Evolutionary conservation across 1,140 invertebrate species (phyloP).

Genomic region (Euura saliciscinereae): DNA sequence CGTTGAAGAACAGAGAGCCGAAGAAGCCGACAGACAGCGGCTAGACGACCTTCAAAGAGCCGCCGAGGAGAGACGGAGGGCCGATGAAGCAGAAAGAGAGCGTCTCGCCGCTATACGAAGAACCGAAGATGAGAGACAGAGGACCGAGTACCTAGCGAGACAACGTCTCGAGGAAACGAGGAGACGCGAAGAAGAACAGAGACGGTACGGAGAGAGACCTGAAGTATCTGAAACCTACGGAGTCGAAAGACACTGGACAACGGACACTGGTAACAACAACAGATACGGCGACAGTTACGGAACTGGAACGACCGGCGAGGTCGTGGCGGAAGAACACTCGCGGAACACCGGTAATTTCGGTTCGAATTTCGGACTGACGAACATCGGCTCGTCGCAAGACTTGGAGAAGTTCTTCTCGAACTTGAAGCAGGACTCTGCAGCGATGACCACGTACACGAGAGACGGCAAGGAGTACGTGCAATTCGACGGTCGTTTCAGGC

Average conservation of each 20-base stretch:
- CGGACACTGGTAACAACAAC: slow-evolving; percentile 16
- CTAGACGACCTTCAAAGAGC: neutral
- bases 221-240: slow-evolving; percentile 17
- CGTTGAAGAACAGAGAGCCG: neutral
- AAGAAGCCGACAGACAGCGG: neutral
- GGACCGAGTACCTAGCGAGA: too few relatives aligned
- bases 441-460: slow-evolving; percentile 31
- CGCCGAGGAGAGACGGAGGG: slow-evolving; percentile 24
- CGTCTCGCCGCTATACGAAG: too few relatives aligned
- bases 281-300: neutral
- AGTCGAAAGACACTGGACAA: slow-evolving; percentile 31
- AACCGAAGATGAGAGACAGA: too few relatives aligned
- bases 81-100: slow-evolving; percentile 23
- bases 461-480: slow-evolving; percentile 40
- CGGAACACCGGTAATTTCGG: slow-evolving; percentile 27
- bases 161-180: slow-evolving; percentile 10
- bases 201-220: slow-evolving; percentile 19
- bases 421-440: slow-evolving; percentile 32
- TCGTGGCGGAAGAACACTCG: slow-evolving; percentile 1
- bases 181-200: neutral
- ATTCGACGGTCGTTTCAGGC: slow-evolving; percentile 40
- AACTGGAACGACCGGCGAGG: neutral
- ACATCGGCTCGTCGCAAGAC: slow-evolving; percentile 40
- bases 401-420: slow-evolving; percentile 36
- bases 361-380: slow-evolving; percentile 32